These are phyloP conservation scores for Hyposoter dolosus DNA, from an alignment of 2,888 invertebrate species.

Conservation along the genomic window DNA sequence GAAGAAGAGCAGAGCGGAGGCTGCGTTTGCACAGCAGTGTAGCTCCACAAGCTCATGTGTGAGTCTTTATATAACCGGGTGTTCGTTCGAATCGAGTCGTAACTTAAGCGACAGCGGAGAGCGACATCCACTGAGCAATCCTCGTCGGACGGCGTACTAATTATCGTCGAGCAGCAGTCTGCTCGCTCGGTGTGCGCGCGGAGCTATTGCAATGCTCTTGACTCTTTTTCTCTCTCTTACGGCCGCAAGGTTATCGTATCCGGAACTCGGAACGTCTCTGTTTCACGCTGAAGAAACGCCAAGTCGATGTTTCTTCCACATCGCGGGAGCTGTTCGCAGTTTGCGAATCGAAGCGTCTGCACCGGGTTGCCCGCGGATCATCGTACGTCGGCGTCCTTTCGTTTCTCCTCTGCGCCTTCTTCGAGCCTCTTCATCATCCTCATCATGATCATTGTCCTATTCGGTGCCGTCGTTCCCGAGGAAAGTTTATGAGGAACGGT, in stretches of 20 bases:
- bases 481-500: constrained; percentile 44
- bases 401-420: constrained; percentile 43
- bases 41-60: constrained; percentile 4
- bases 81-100: constrained; percentile 70
- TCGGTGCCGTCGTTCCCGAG: constrained; percentile 27
- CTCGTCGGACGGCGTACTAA: constrained; percentile 71
- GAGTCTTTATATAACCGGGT: constrained; percentile 63
- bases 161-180: constrained; percentile 70
- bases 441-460: constrained; percentile 38
- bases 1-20: background rate
- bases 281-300: constrained; percentile 53
- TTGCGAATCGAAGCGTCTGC: constrained; percentile 53
- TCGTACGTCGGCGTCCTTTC: constrained; percentile 69
- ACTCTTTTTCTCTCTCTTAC: background rate
- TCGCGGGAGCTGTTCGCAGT: constrained; percentile 58
- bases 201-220: constrained; percentile 10
- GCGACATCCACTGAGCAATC: constrained; percentile 54
- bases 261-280: constrained; percentile 29
- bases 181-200: constrained; percentile 21
- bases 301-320: constrained; percentile 63
- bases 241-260: background rate
- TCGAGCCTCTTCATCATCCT: constrained; percentile 57
- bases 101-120: constrained; percentile 72
- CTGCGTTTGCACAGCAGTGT: constrained; percentile 35
- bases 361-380: constrained; percentile 47